Conservation (phyloP, 1,140 invertebrate species). For the Nasonia vitripennis region DNA sequence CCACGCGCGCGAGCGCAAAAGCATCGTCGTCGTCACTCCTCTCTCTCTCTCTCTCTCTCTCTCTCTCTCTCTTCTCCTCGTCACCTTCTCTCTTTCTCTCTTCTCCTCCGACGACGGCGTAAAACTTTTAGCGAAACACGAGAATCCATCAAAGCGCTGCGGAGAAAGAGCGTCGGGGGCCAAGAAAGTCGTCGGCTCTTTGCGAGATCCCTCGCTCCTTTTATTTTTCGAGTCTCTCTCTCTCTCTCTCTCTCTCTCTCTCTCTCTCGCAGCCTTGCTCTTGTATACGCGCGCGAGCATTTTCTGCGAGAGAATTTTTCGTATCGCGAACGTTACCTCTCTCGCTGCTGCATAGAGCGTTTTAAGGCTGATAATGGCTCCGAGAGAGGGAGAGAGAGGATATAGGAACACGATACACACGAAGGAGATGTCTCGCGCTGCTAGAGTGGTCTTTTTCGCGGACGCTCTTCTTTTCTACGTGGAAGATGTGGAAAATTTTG, state of each 20-base stretch:
- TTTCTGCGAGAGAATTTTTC: slow-evolving; percentile 39
- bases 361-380: slow-evolving; percentile 47
- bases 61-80: slow-evolving; percentile 4
- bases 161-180: slow-evolving; percentile 31
- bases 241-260: background rate
- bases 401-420: slow-evolving; percentile 20
- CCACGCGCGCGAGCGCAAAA: slow-evolving; percentile 10
- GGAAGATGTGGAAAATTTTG: background rate
- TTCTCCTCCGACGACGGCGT: slow-evolving; percentile 2
- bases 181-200: slow-evolving; percentile 34
- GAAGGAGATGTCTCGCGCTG: background rate
- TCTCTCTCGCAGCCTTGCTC: background rate
- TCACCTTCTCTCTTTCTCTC: slow-evolving; percentile 31
- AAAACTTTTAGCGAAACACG: slow-evolving; percentile 61
- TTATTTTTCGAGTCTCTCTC: background rate
- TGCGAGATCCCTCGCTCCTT: slow-evolving; percentile 13
- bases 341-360: slow-evolving; percentile 27
- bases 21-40: slow-evolving; percentile 39
- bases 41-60: slow-evolving; percentile 18
- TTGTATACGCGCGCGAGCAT: background rate
- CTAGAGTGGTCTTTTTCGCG: background rate
- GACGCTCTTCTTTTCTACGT: background rate
- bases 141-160: slow-evolving; percentile 58
- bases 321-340: slow-evolving; percentile 40
- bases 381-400: background rate